phyloP scores from a whole-genome alignment of 2,888 invertebrate genomes.

The Epinotia bilunana region DNA sequence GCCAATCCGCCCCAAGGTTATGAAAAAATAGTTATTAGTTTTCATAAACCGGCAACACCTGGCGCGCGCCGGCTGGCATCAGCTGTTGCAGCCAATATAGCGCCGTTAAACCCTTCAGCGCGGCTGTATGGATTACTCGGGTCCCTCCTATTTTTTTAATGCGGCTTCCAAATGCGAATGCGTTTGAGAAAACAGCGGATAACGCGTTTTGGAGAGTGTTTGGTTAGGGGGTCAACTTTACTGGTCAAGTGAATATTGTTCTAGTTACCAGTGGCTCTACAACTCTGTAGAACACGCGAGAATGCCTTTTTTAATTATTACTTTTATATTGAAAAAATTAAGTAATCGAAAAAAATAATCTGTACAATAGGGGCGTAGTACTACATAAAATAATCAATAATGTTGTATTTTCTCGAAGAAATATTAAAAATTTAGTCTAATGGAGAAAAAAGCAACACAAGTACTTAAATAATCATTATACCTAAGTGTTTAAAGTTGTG shows the following conservation, averaged over 20 bases:
- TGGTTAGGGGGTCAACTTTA: background rate
- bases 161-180: slow-evolving; percentile 41
- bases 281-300: too few relatives aligned
- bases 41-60: slow-evolving; percentile 56
- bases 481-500: too few relatives aligned
- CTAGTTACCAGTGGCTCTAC: too few relatives aligned
- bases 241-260: background rate
- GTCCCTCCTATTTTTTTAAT: slow-evolving; percentile 41
- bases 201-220: background rate
- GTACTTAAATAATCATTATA: too few relatives aligned
- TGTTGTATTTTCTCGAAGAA: too few relatives aligned
- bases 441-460: too few relatives aligned
- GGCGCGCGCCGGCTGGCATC: slow-evolving; percentile 49
- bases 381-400: too few relatives aligned
- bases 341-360: too few relatives aligned
- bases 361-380: too few relatives aligned
- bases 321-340: too few relatives aligned
- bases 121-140: slow-evolving; percentile 44
- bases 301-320: too few relatives aligned
- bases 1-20: background rate
- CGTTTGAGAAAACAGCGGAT: slow-evolving; percentile 23
- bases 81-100: slow-evolving; percentile 57
- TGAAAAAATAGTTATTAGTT: slow-evolving; percentile 49
- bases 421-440: too few relatives aligned
- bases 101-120: slow-evolving; percentile 49